Evolutionary conservation across 2,797 vertebrate species (phyloP).

Genomic region (Delichon dasypus): DNA sequence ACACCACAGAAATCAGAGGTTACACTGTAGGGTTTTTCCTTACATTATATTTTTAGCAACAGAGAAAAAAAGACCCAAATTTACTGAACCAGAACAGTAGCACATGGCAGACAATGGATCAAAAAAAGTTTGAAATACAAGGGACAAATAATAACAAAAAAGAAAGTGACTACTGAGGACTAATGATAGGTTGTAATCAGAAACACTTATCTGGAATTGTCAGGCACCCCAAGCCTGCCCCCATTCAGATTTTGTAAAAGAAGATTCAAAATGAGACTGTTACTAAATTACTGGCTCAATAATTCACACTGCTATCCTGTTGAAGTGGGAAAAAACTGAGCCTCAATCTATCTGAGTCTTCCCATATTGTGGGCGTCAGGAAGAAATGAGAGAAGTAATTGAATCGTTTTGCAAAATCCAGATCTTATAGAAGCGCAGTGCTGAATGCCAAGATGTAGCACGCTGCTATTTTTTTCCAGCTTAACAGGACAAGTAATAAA

Average conservation of each 20-base stretch:
- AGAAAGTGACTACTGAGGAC: neutral
- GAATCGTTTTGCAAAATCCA: constrained; percentile 6
- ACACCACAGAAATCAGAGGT: neutral
- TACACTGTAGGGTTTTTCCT: neutral
- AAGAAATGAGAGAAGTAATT: neutral
- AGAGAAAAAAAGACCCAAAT: neutral
- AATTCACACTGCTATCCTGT: neutral
- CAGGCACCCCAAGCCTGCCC: neutral
- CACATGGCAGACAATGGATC: neutral
- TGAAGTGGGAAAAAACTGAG: neutral
- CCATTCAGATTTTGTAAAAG: constrained; percentile 4
- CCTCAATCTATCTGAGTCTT: constrained; percentile 1
- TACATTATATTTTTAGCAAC: neutral
- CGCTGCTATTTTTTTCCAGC: neutral
- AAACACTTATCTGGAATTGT: constrained; percentile 9
- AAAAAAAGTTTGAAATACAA: neutral
- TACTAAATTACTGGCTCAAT: neutral
- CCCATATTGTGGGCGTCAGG: neutral
- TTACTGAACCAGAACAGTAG: neutral
- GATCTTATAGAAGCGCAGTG: neutral
- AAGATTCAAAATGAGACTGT: neutral
- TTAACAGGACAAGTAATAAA: neutral
- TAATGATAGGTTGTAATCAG: constrained; percentile 3
- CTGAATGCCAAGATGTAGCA: neutral
- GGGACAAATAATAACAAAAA: neutral